Evolutionary conservation across 2,113 vertebrate species (phyloP).

Genomic region (Tylochromis polylepis): DNA sequence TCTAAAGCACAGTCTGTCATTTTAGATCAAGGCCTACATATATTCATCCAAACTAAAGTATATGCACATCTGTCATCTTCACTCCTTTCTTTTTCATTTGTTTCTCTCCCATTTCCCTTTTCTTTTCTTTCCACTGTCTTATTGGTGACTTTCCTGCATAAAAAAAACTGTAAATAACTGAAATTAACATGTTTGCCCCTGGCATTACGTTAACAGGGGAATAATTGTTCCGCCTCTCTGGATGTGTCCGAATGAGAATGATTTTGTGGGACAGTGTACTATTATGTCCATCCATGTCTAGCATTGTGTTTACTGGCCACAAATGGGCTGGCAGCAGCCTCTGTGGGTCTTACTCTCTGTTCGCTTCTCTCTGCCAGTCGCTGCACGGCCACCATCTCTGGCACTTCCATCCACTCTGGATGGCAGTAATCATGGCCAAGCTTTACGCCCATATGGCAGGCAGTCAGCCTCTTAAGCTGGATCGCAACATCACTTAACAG

Average conservation of each 20-base stretch:
- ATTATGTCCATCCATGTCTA: not conserved
- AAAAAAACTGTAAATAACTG: not conserved
- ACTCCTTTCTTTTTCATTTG: not conserved
- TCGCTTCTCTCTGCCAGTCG: not conserved
- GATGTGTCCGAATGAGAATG: not conserved
- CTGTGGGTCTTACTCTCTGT: not conserved
- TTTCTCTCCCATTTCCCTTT: not conserved
- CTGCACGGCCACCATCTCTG: constrained; percentile 10
- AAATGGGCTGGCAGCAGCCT: constrained; percentile 7
- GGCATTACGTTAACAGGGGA: not conserved
- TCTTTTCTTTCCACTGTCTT: not conserved
- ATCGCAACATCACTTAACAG: constrained; percentile 23
- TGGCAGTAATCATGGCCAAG: constrained; percentile 17
- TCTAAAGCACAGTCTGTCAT: not conserved
- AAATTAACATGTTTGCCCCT: not conserved
- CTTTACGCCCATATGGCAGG: constrained; percentile 12
- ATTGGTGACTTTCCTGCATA: not conserved
- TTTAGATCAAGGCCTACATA: not conserved
- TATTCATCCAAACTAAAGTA: not conserved
- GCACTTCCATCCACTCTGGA: constrained; percentile 18
- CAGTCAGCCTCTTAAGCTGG: constrained; percentile 9
- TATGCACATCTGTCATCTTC: not conserved
- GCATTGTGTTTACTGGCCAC: not conserved
- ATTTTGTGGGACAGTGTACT: not conserved
- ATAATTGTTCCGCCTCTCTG: not conserved